These are phyloP conservation scores for Catharus bicknelli DNA, from an alignment of 2,113 vertebrate species.

Conservation along the genomic window DNA sequence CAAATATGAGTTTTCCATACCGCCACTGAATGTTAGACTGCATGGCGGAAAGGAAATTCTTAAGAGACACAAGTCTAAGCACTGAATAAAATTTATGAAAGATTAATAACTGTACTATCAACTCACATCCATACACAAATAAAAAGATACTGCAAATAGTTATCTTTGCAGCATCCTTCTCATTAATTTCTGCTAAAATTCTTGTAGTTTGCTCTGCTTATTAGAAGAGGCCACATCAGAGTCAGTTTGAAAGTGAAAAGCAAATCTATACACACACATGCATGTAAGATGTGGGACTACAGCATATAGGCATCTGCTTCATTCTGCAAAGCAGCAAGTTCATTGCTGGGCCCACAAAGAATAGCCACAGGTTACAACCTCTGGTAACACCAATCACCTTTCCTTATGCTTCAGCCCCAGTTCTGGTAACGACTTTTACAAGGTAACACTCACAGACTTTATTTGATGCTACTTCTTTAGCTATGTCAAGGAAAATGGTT, in stretches of 20 bases:
- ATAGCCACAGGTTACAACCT: not conserved
- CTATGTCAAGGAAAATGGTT: not conserved
- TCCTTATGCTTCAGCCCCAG: not conserved
- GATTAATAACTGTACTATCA: not conserved
- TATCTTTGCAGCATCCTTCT: not conserved
- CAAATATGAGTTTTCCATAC: not conserved
- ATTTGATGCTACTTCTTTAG: not conserved
- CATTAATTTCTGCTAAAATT: not conserved
- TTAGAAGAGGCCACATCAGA: not conserved
- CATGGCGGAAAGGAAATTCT: not conserved
- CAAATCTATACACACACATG: fast-evolving
- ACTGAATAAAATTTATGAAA: not conserved
- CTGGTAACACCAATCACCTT: not conserved
- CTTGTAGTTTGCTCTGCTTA: not conserved
- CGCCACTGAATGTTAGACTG: not conserved
- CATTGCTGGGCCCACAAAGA: not conserved
- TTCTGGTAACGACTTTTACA: not conserved
- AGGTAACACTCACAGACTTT: not conserved
- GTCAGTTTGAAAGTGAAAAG: not conserved
- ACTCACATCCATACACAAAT: not conserved
- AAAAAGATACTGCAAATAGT: not conserved
- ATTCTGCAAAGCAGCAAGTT: not conserved
- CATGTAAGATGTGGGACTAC: not conserved
- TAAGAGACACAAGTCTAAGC: not conserved
- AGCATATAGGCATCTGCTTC: not conserved